These are phyloP conservation scores for Laterallus jamaicensis DNA, from an alignment of 2,113 vertebrate species.

Conservation along the genomic window DNA sequence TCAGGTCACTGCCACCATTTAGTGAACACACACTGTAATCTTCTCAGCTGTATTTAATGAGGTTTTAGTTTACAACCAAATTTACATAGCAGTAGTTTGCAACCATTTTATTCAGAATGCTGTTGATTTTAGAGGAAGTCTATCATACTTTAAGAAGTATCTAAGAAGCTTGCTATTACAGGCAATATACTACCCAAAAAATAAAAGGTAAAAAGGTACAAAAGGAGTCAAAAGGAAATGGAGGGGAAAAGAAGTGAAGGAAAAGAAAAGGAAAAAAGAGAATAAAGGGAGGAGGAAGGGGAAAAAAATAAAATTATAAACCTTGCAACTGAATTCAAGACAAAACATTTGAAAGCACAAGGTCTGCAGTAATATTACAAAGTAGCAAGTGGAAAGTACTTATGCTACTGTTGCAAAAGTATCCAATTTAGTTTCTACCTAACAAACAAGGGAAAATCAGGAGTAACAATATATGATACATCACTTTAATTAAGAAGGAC, in stretches of 20 bases:
- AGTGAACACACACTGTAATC: background rate
- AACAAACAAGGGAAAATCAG: background rate
- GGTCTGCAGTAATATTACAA: background rate
- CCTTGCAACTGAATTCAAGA: background rate
- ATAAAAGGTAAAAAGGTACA: background rate
- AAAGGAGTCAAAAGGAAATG: background rate
- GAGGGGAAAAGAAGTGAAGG: rapidly evolving
- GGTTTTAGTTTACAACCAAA: background rate
- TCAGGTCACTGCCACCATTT: background rate
- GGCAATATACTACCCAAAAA: background rate
- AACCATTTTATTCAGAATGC: background rate
- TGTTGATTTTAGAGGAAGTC: background rate
- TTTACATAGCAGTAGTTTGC: background rate
- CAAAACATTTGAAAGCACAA: background rate
- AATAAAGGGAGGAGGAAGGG: background rate
- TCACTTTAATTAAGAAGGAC: background rate
- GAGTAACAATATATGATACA: background rate
- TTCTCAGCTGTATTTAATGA: slow-evolving; percentile 10
- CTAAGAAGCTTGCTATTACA: background rate
- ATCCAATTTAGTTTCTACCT: background rate
- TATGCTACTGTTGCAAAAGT: background rate
- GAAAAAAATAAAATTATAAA: background rate
- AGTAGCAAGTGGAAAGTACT: background rate
- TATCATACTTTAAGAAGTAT: background rate
- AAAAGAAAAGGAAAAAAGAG: background rate